A percentile compares a stretch with the other conserved stretches of the same genome.
Evolutionary conservation across 2,888 invertebrate species (phyloP).

Genomic region (Drymonia ruficornis): DNA sequence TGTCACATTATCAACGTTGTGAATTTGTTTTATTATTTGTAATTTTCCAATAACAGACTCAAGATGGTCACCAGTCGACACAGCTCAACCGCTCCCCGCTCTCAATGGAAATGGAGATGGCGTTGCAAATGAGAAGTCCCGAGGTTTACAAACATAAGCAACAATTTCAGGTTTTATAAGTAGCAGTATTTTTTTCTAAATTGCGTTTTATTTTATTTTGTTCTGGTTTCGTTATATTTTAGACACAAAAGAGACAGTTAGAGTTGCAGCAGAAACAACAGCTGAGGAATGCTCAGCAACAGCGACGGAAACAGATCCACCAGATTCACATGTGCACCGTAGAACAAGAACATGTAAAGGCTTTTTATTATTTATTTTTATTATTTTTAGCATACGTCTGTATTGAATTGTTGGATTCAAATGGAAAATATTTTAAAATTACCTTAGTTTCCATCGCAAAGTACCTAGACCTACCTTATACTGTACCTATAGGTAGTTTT

Average conservation of each 20-base stretch:
- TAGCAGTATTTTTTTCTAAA: background rate
- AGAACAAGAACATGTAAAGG: slow-evolving; percentile 52
- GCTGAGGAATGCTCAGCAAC: slow-evolving; percentile 36
- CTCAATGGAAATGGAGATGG: slow-evolving; percentile 33
- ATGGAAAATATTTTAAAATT: no score
- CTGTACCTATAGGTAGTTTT: no score
- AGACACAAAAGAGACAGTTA: slow-evolving; percentile 62
- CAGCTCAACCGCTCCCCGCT: slow-evolving; percentile 49
- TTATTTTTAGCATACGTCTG: background rate
- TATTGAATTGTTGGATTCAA: no score
- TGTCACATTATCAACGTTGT: background rate
- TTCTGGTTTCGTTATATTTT: slow-evolving; percentile 20
- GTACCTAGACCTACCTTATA: no score
- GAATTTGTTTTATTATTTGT: background rate
- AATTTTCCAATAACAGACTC: slow-evolving; percentile 33
- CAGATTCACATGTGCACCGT: slow-evolving; percentile 61
- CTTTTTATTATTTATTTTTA: slow-evolving; percentile 28
- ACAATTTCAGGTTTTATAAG: slow-evolving; percentile 40
- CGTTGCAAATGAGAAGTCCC: slow-evolving; percentile 36
- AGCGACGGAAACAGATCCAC: slow-evolving; percentile 50
- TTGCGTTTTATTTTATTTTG: slow-evolving; percentile 12
- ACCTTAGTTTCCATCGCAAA: no score
- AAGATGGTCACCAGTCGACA: slow-evolving; percentile 39
- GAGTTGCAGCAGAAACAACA: slow-evolving; percentile 53
- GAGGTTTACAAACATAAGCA: slow-evolving; percentile 45